Evolutionary conservation across 1,140 invertebrate species (phyloP).

Genomic region (Dermatophagoides farinae): DNA sequence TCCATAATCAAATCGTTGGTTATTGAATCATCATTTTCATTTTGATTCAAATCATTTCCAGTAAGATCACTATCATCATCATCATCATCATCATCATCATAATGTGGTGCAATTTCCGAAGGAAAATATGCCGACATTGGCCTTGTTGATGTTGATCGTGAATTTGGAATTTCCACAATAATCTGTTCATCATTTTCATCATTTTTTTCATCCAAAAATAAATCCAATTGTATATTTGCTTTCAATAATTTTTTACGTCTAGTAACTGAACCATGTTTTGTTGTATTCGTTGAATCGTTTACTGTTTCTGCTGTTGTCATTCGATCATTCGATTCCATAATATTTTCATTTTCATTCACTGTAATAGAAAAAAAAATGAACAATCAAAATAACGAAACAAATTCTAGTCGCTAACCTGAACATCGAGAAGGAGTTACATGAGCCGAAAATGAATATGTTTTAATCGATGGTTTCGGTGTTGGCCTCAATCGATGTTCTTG

Average conservation of each 20-base stretch:
- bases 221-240: not conserved
- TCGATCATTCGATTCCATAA: not conserved
- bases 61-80: not conserved
- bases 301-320: not conserved
- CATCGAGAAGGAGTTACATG: not conserved
- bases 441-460: not conserved
- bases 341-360: not conserved
- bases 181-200: slow-evolving; percentile 13
- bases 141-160: not conserved
- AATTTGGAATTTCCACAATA: not conserved
- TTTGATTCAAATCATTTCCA: not conserved
- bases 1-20: not conserved
- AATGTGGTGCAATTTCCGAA: not conserved
- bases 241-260: not conserved
- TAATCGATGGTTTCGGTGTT: slow-evolving; percentile 7
- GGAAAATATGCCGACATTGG: slow-evolving; percentile 4
- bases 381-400: not conserved
- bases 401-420: not conserved
- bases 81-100: not conserved
- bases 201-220: slow-evolving; percentile 21
- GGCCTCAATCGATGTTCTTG: slow-evolving; percentile 33
- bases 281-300: not conserved
- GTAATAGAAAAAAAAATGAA: not conserved
- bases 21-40: not conserved
- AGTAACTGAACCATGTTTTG: not conserved